Conservation (phyloP, 2,888 invertebrate species). For the Apoda limacodes region DNA sequence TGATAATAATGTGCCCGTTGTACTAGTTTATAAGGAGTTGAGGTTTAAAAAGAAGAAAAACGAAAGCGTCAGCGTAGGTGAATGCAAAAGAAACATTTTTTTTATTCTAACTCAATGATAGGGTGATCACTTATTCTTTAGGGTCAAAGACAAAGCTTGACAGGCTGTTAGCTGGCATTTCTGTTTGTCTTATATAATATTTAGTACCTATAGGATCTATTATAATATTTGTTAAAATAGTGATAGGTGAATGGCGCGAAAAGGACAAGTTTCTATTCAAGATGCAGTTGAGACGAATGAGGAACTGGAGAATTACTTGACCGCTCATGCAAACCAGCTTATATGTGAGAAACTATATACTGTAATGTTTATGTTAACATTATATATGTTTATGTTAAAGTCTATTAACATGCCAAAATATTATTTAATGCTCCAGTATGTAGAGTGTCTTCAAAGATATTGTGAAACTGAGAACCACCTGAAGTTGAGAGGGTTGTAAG, state of each 20-base stretch:
- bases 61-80: too few relatives aligned
- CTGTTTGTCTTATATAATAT: too few relatives aligned
- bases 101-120: background rate
- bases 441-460: background rate
- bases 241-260: constrained; percentile 65
- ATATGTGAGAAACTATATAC: constrained; percentile 39
- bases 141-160: too few relatives aligned
- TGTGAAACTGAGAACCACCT: too few relatives aligned
- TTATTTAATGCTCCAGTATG: background rate
- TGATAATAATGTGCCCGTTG: too few relatives aligned
- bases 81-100: too few relatives aligned
- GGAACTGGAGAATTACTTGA: constrained; percentile 39
- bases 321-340: constrained; percentile 29
- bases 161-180: too few relatives aligned
- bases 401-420: background rate
- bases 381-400: background rate
- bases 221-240: too few relatives aligned
- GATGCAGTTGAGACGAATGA: constrained; percentile 44
- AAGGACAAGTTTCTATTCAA: constrained; percentile 48
- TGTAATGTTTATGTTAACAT: background rate
- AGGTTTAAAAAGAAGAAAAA: too few relatives aligned
- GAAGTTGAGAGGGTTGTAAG: too few relatives aligned
- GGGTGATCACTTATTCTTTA: background rate
- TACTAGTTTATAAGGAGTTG: too few relatives aligned
- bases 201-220: too few relatives aligned